phyloP scores from a whole-genome alignment of 2,113 vertebrate genomes.

The Mus musculus region GRCm39 chr12:21477501-21478000 shows the following conservation, averaged over 20 bases:
- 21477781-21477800: not conserved
- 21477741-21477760: accelerated
- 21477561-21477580: too few species aligned
- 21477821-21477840: too few species aligned
- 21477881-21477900: not conserved
- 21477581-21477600: too few species aligned
- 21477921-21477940: not conserved
- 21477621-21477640: too few species aligned
- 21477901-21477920: not conserved
- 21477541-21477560: too few species aligned
- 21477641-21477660: too few species aligned
- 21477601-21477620: too few species aligned
- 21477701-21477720: not conserved
- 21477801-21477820: not conserved
- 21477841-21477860: not conserved
- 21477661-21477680: too few species aligned
- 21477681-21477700: not conserved
- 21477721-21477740: not conserved
- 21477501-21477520: not conserved
- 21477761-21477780: not conserved
- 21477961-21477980: not conserved
- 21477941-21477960: not conserved
- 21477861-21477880: not conserved
- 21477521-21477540: not conserved
- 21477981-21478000: not conserved